phyloP scores from a whole-genome alignment of 2,797 vertebrate species.

The Oreonectes daqikongensis region DNA sequence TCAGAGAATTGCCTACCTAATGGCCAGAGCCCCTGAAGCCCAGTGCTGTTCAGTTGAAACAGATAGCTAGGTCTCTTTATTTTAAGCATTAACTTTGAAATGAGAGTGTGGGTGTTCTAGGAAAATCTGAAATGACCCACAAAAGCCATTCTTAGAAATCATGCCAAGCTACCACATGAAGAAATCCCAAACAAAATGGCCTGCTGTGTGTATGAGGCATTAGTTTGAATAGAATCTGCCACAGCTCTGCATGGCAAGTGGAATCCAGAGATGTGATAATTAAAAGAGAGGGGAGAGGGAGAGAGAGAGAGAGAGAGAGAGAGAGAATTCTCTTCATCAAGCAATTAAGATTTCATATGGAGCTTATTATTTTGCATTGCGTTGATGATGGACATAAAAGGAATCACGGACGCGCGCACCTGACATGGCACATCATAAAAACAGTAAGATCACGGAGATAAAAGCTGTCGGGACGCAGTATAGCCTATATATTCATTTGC shows the following conservation, averaged over 20 bases:
- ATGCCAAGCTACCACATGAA: neutral
- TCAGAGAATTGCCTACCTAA: conserved; percentile 52
- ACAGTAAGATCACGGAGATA: conserved; percentile 36
- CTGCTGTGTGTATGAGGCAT: conserved; percentile 11
- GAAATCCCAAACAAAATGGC: neutral
- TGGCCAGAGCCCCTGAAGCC: conserved; percentile 46
- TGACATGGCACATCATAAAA: conserved; percentile 41
- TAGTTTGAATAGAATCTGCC: conserved; percentile 31
- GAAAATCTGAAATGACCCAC: conserved; percentile 5
- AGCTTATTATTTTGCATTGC: conserved; percentile 85
- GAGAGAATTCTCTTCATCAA: conserved; percentile 73
- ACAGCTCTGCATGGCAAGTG: conserved; percentile 50
- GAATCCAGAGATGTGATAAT: conserved; percentile 58
- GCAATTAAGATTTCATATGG: conserved; percentile 65
- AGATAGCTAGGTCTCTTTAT: conserved; percentile 33
- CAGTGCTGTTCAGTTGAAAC: conserved; percentile 24
- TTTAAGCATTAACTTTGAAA: conserved; percentile 16
- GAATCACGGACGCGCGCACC: conserved; percentile 69
- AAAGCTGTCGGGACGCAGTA: conserved; percentile 20
- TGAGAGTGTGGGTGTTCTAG: neutral
- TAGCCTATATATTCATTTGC: neutral
- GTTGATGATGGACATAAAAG: conserved; percentile 76
- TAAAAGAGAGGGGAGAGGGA: conserved; percentile 60
- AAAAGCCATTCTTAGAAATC: neutral
- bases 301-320: conserved; percentile 66